These are phyloP conservation scores for Plotosus lineatus DNA, from an alignment of 2,113 vertebrate species.

Conservation along the genomic window DNA sequence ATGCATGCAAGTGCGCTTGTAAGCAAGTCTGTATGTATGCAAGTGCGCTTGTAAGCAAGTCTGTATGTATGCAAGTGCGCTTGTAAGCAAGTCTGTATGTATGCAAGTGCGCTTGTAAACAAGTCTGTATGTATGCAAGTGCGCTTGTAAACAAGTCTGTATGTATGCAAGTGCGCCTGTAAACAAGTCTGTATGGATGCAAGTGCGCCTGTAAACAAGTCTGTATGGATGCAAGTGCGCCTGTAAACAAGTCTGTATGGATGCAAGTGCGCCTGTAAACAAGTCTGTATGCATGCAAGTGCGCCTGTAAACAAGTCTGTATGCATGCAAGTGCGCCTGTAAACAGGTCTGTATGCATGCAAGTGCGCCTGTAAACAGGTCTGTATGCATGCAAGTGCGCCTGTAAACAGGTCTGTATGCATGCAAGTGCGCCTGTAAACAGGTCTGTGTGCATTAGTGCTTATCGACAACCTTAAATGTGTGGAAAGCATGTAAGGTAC, in stretches of 20 bases:
- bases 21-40: background rate
- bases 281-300: background rate
- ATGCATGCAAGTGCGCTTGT: background rate
- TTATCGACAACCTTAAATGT: too few relatives aligned
- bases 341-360: background rate
- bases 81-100: background rate
- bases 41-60: background rate
- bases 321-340: background rate
- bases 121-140: background rate
- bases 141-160: background rate
- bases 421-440: too few relatives aligned
- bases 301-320: background rate
- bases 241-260: background rate
- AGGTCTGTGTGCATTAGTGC: too few relatives aligned
- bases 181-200: background rate
- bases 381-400: background rate
- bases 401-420: too few relatives aligned
- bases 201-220: background rate
- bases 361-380: background rate
- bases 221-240: background rate
- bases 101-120: background rate
- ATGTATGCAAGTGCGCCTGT: background rate
- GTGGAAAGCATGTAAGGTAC: too few relatives aligned
- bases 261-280: background rate
- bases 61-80: background rate